Evolutionary conservation across 2,113 vertebrate genomes (phyloP).

Genomic region (Sarotherodon lohbergeri): DNA sequence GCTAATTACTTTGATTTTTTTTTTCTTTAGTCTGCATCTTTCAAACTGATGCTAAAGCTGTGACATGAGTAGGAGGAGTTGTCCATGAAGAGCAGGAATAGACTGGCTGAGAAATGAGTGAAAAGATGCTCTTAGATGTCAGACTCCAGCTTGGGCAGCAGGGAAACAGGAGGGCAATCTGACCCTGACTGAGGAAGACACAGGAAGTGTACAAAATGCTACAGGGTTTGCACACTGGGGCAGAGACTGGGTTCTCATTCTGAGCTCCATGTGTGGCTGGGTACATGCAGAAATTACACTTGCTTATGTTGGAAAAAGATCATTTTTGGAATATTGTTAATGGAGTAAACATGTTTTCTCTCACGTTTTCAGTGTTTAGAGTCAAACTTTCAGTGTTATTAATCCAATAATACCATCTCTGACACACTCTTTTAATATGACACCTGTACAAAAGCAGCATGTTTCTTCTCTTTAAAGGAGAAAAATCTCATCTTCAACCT

Average conservation of each 20-base stretch:
- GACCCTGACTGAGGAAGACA: neutral
- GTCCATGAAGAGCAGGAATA: neutral
- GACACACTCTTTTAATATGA: neutral
- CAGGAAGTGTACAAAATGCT: neutral
- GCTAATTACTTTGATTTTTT: neutral
- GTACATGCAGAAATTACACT: neutral
- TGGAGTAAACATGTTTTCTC: neutral
- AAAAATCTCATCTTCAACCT: neutral
- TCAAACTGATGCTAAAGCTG: neutral
- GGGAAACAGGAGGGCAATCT: neutral
- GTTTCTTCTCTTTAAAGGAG: neutral
- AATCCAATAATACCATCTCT: neutral
- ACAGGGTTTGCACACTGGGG: neutral
- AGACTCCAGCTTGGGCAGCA: neutral
- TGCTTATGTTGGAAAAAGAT: neutral
- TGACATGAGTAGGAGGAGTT: neutral
- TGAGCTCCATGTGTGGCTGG: neutral
- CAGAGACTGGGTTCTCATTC: neutral
- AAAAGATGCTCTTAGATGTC: neutral
- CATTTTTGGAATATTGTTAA: neutral
- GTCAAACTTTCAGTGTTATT: rapidly evolving
- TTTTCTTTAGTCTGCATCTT: neutral
- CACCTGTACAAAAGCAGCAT: neutral
- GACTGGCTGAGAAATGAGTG: neutral
- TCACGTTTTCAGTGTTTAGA: rapidly evolving